Evolutionary conservation across 2,888 invertebrate genomes (phyloP), one percentile per base, ranked within the genome.

Genomic region (Oxycera nigricornis): DNA sequence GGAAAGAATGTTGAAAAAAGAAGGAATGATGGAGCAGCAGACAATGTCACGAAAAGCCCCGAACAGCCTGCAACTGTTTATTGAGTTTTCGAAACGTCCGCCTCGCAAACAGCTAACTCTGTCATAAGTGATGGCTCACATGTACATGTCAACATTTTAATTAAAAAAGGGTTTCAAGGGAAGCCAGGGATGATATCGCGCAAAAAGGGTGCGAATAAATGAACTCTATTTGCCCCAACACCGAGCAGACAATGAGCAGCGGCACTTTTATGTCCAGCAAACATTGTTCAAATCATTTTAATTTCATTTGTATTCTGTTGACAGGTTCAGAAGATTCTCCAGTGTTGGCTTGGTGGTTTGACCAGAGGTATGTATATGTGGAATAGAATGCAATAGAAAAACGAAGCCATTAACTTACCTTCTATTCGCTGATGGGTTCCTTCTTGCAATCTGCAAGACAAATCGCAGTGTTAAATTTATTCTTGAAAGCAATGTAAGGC

Each of bases 71-170:
- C 20, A 75, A 75, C 73, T 75, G 75, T 76, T 76, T 76, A 75
- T 76, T 75, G 74, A 75, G 72, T 72, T 76, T 75, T 35, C 70
- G 35, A 76, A 57, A 75, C 55, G 73, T 72, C 73, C 73, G 67
- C 50, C 59, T 67, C 24, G n/a, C 22, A 24, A 73, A 28, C 22
- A 39, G 24, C 28, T 20, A 61, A 55, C 24, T 59, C 28, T 7
- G 14, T 14, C 46, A 39, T 17, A 61, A 61, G 77, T 68, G 46
- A 62, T 75, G 73, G 68, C 81, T 81, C 81, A 79, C 81, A 81
- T 83, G 82, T 77, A 82, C 83, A 85, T 84, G 84, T 85, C 85
- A 84, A 84, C 85, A 84, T 85, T 84, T 84, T 84, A 84, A 84
- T 84, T 84, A 84, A 84, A 84, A 84, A 84, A 83, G 68, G 68